Conservation (phyloP, 2,113 vertebrate species). For the Leucopsar rothschildi region DNA sequence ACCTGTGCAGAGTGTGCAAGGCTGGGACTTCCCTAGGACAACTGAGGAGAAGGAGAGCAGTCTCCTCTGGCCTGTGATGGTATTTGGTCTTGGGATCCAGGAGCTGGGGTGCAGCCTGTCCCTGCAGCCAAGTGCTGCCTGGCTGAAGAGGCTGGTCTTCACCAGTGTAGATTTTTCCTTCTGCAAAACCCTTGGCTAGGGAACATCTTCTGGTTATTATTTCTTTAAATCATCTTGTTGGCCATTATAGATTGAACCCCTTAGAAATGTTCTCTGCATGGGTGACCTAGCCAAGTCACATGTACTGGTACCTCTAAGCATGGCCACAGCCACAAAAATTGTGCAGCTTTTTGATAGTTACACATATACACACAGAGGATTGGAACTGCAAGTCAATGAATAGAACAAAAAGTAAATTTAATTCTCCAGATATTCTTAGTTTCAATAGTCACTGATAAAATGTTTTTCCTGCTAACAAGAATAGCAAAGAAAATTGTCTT, state of each 20-base stretch:
- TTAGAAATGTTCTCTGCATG: neutral
- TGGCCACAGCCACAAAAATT: neutral
- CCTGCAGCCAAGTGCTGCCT: neutral
- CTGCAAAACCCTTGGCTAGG: neutral
- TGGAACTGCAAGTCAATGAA: neutral
- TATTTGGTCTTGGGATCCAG: neutral
- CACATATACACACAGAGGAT: neutral
- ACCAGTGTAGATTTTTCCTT: neutral
- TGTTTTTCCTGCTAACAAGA: neutral
- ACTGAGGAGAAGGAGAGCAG: neutral
- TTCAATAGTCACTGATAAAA: slow-evolving; percentile 13
- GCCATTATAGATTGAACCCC: neutral
- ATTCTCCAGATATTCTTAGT: neutral
- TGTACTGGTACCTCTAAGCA: neutral
- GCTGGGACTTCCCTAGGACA: neutral
- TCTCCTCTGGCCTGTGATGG: too few species aligned
- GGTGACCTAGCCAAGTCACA: neutral
- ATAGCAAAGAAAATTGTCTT: slow-evolving; percentile 28
- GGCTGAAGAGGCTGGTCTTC: neutral
- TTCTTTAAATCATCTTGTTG: neutral
- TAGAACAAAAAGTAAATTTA: neutral
- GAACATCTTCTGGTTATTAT: neutral
- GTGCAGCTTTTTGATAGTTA: neutral
- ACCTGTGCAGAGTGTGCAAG: fast-evolving
- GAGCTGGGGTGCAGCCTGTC: neutral